Percentiles rank a stretch among this genome's conserved stretches.
phyloP scores from a whole-genome alignment of 2,797 vertebrate genomes.

The Hydrolagus colliei region DNA sequence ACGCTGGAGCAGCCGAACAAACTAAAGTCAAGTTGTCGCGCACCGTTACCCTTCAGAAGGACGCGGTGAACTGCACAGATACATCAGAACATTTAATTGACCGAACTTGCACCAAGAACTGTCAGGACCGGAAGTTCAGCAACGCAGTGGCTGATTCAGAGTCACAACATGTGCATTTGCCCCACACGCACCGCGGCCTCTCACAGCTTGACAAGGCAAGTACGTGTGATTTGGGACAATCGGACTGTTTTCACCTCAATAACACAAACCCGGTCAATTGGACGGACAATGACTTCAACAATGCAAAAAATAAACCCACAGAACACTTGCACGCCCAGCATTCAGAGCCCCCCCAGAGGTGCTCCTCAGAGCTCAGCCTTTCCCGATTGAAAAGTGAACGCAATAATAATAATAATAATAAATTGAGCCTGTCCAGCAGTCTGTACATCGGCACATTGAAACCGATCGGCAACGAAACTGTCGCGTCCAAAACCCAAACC shows the following conservation, averaged over 20 bases:
- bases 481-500: slow-evolving; percentile 50
- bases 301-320: slow-evolving; percentile 24
- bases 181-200: neutral
- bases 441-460: slow-evolving; percentile 54
- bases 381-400: neutral
- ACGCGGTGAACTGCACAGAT: slow-evolving; percentile 53
- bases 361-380: neutral
- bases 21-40: slow-evolving; percentile 39
- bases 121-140: too few relatives aligned
- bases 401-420: neutral
- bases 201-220: slow-evolving; percentile 12
- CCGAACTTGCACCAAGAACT: slow-evolving; percentile 39
- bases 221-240: neutral
- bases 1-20: slow-evolving; percentile 45
- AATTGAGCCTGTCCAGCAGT: slow-evolving; percentile 6
- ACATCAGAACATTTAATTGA: slow-evolving; percentile 52
- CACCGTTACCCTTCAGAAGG: slow-evolving; percentile 47
- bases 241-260: neutral
- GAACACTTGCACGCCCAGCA: neutral
- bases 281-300: neutral
- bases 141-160: too few relatives aligned
- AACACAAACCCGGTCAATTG: neutral
- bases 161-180: neutral
- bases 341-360: neutral
- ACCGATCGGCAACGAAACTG: slow-evolving; percentile 54